Evolutionary conservation across 2,888 invertebrate genomes (phyloP).

Genomic region (Sialis lutaria): DNA sequence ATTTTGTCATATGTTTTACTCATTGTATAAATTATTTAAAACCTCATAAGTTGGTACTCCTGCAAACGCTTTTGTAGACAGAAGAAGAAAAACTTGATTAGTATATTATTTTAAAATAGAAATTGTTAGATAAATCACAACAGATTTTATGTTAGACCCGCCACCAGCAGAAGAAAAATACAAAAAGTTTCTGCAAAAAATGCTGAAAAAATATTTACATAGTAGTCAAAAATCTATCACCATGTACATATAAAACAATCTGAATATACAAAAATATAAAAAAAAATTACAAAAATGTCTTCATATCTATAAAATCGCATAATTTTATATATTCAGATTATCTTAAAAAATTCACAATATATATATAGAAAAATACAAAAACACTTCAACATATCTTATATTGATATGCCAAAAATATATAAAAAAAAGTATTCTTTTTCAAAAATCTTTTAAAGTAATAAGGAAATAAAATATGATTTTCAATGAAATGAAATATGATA

Average conservation of each 20-base stretch:
- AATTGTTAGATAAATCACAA: constrained; percentile 4
- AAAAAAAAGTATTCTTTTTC: not conserved
- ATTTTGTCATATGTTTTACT: constrained; percentile 4
- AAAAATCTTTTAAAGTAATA: not conserved
- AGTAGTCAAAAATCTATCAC: constrained; percentile 3
- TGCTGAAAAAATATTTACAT: constrained; percentile 5
- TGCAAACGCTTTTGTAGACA: constrained; percentile 32
- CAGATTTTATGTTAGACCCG: constrained; percentile 8
- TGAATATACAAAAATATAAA: not conserved
- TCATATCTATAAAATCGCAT: not conserved
- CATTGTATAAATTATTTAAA: constrained; percentile 7
- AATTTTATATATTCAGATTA: not conserved
- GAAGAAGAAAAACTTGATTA: constrained; percentile 17
- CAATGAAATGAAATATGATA: not conserved
- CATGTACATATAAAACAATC: not conserved
- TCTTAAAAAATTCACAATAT: not conserved
- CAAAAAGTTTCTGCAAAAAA: constrained; percentile 21
- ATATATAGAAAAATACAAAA: not conserved
- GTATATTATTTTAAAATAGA: constrained; percentile 1
- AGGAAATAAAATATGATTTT: not conserved
- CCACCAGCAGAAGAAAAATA: constrained; percentile 11
- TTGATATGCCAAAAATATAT: not conserved
- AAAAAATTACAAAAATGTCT: not conserved
- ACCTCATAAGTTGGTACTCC: constrained; percentile 19
- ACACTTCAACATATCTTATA: not conserved